A percentile compares a stretch with the other conserved stretches of the same genome.
Evolutionary conservation across 2,113 vertebrate species (phyloP).

Genomic region (Suricata suricatta): DNA sequence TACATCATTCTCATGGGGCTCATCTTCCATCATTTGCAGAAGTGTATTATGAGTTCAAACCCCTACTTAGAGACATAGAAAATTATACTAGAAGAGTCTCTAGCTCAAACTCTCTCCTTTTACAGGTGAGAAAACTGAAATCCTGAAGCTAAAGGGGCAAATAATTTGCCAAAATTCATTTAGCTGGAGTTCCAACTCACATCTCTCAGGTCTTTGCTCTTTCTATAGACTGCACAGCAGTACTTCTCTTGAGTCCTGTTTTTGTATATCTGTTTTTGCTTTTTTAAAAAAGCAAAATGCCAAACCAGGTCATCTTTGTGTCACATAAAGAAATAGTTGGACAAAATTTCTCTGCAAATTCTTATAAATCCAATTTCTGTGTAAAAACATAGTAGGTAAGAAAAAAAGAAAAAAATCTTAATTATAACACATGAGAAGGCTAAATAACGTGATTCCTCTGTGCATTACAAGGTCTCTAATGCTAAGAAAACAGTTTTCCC

Average conservation of each 20-base stretch:
- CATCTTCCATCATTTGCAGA: not conserved
- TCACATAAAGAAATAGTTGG: not conserved
- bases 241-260: not conserved
- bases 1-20: not conserved
- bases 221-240: not conserved
- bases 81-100: not conserved
- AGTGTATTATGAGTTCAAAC: not conserved
- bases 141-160: not conserved
- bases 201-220: not conserved
- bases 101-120: not conserved
- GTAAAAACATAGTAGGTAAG: not conserved
- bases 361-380: not conserved
- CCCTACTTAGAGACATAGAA: not conserved
- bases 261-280: not conserved
- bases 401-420: not conserved
- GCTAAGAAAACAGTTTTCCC: not conserved
- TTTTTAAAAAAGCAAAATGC: not conserved
- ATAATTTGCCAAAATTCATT: not conserved
- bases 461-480: slow-evolving; percentile 2
- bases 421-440: not conserved
- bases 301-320: not conserved
- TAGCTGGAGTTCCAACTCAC: not conserved
- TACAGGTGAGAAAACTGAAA: not conserved
- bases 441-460: not conserved
- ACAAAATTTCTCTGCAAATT: not conserved